These are phyloP conservation scores for Amazona vittata DNA, from an alignment of 2,113 vertebrate species.

Conservation along the genomic window DNA sequence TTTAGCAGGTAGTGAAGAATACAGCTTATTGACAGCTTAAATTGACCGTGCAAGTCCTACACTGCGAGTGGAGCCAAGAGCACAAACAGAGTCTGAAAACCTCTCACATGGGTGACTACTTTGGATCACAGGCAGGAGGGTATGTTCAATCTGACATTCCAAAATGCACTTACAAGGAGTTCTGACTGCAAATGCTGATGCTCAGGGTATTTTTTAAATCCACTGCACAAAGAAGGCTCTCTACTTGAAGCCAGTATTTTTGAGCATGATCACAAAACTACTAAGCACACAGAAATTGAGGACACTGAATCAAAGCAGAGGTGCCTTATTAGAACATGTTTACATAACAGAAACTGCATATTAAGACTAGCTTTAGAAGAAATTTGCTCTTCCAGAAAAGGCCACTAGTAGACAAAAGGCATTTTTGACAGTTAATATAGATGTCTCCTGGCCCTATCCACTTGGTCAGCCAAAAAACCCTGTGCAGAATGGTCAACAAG, in stretches of 20 bases:
- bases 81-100: background rate
- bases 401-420: background rate
- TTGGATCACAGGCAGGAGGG: background rate
- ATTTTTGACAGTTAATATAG: background rate
- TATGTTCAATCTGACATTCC: background rate
- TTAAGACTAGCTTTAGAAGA: background rate
- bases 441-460: background rate
- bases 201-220: background rate
- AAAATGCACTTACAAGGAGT: background rate
- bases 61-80: background rate
- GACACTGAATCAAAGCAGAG: background rate
- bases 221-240: background rate
- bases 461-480: background rate
- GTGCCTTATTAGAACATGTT: background rate
- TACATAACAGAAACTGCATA: background rate
- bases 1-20: background rate
- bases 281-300: background rate
- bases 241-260: background rate
- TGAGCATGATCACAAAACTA: background rate
- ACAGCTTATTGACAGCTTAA: background rate
- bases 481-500: background rate
- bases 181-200: background rate
- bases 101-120: background rate
- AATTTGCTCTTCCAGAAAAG: background rate
- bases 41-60: background rate